These are phyloP conservation scores for Papilio polytes DNA, from an alignment of 1,140 invertebrate genomes.

Conservation along the genomic window DNA sequence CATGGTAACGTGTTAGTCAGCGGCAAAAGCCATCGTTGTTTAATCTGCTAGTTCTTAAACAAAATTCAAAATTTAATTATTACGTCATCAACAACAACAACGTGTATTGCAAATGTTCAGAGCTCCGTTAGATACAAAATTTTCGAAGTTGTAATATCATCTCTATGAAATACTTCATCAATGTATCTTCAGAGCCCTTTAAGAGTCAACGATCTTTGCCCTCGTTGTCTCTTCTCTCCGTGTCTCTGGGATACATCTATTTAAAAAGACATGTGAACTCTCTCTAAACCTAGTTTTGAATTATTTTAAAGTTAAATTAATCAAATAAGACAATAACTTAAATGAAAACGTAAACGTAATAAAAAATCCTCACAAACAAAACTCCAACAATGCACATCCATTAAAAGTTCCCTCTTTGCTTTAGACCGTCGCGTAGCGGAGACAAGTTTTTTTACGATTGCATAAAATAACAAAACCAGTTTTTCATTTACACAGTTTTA, in stretches of 20 bases:
- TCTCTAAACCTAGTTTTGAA: no score
- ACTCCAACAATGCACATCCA: constrained; percentile 73
- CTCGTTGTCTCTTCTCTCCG: constrained; percentile 56
- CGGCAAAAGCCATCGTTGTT: no score
- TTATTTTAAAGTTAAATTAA: no score
- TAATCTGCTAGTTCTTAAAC: no score
- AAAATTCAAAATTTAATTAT: no score
- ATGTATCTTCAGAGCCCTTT: constrained; percentile 52
- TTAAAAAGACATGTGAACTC: no score
- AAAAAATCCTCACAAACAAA: constrained; percentile 56
- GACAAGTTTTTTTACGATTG: constrained; percentile 81
- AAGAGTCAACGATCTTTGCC: constrained; percentile 71
- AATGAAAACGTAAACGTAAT: constrained; percentile 45
- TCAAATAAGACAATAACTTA: constrained; percentile 29
- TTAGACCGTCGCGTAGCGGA: constrained; percentile 42
- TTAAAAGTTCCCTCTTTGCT: constrained; percentile 62
- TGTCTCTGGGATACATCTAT: background rate
- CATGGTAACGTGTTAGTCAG: no score
- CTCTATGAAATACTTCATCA: background rate
- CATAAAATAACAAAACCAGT: constrained; percentile 71
- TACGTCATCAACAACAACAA: no score
- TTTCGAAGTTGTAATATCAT: background rate
- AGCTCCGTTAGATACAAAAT: no score
- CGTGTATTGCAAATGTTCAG: no score
- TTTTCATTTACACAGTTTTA: constrained; percentile 81